A percentile compares a stretch with the other conserved stretches of the same genome.
phyloP scores from a whole-genome alignment of 2,113 vertebrate species.

The Lipophrys pholis region DNA sequence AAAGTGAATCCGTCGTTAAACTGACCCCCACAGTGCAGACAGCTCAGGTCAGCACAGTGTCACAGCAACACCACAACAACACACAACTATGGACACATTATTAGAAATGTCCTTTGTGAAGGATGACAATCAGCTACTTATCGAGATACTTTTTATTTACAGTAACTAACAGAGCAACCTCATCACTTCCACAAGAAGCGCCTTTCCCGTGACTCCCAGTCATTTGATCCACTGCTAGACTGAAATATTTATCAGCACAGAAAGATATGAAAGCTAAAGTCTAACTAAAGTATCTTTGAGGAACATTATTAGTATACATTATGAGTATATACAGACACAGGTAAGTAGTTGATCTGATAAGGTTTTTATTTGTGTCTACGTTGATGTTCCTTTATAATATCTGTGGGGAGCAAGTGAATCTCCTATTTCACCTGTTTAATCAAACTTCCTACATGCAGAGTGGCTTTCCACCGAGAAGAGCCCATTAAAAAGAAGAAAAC shows the following conservation, averaged over 20 bases:
- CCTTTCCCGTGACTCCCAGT: no score
- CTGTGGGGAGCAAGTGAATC: neutral
- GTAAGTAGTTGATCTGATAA: neutral
- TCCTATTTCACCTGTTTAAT: slow-evolving; percentile 12
- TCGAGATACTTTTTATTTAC: no score
- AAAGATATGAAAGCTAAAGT: neutral
- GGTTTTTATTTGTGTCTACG: neutral
- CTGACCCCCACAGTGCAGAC: no score
- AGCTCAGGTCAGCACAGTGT: no score
- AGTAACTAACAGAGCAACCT: no score
- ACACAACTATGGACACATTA: no score
- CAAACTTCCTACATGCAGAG: neutral
- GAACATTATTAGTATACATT: no score
- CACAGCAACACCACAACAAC: no score
- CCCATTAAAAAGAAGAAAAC: neutral
- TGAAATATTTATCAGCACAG: neutral
- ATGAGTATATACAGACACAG: slow-evolving; percentile 5
- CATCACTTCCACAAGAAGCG: no score
- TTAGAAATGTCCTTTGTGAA: no score
- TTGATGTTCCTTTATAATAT: slow-evolving; percentile 1
- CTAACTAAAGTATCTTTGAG: neutral
- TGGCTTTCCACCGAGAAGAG: slow-evolving; percentile 4
- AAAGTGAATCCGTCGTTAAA: no score
- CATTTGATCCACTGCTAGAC: neutral
- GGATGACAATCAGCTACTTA: no score